A percentile compares a stretch with the other conserved stretches of the same genome.
Conservation (phyloP, 2,113 vertebrate genomes). For the Coregonus clupeaformis region DNA sequence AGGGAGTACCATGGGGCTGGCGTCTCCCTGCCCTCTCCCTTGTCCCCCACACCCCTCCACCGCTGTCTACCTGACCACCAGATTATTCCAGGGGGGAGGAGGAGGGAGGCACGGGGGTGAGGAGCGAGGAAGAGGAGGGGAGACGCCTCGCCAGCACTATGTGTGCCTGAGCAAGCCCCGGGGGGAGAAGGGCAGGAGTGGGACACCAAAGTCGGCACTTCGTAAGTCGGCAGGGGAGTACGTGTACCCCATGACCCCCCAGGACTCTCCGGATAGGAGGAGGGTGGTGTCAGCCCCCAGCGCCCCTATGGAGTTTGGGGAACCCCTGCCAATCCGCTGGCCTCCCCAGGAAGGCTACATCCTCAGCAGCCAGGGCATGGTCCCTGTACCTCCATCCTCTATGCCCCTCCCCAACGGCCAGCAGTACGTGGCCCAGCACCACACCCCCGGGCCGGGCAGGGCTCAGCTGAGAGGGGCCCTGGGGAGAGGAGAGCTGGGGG, state of each 20-base stretch:
- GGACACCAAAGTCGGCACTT: conserved; percentile 62
- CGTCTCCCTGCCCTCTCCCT: conserved; percentile 69
- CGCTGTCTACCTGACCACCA: conserved; percentile 78
- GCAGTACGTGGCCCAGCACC: conserved; percentile 67
- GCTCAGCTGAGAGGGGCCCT: conserved; percentile 66
- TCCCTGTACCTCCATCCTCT: conserved; percentile 58
- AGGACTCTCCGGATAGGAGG: conserved; percentile 87
- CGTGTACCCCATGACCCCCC: conserved; percentile 81
- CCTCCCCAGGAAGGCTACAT: conserved; percentile 83
- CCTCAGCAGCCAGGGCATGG: conserved; percentile 80
- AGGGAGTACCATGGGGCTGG: conserved; percentile 65
- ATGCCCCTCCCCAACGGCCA: conserved; percentile 58
- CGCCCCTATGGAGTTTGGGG: conserved; percentile 76
- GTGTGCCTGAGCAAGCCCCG: conserved; percentile 74
- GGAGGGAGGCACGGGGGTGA: conserved; percentile 53
- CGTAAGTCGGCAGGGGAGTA: conserved; percentile 84
- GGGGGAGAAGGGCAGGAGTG: conserved; percentile 66
- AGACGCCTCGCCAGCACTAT: conserved; percentile 72
- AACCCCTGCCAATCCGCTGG: conserved; percentile 80
- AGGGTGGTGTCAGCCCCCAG: conserved; percentile 87
- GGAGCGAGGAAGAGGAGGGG: conserved; percentile 59
- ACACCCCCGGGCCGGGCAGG: conserved; percentile 59
- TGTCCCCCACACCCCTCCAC: conserved; percentile 68
- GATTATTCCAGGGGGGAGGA: conserved; percentile 71
- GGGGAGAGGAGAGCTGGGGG: conserved; percentile 73